Base-by-base conservation (phyloP, 1,140 invertebrate genomes). In the Drosophila dunni region DNA sequence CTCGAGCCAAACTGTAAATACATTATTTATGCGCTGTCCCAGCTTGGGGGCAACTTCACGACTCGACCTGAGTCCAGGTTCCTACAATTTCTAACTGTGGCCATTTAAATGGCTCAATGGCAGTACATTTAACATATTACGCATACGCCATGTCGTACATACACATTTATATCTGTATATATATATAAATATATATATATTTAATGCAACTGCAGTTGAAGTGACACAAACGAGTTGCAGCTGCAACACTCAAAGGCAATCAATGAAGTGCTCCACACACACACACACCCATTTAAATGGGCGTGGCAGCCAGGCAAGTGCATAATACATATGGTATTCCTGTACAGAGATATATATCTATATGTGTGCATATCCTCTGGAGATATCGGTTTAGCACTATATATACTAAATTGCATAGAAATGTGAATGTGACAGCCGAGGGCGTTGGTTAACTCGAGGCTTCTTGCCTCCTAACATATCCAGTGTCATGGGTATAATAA, bases 231-330 rank as follows among this genome's bases (percentile, higher is more conserved):
- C 51, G 76, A 63, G 51, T 50, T 62, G 56, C 62, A 76, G 50
- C 64, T 60, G 64, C 60, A 75, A 38, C 53, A 65, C 80, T 83
- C 75, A 75, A 81, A 67, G 74, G 81, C 82, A 78, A 84, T 86
- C 78, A 84, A 81, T 84, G 78, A 63, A 81, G 50, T 82, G 79
- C 15, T 54, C 57, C 45, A 42, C 38, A 7, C 44, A 15, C n/a
- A 15, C 42, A 45, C 3, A 45, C n/a, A 40, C 20, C 24, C 17
- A 20, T 20, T 20, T 2, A 0, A 38, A 50, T 46, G 70, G 60
- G 73, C 73, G 54, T 76, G 63, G 70, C 64, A 58, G 34, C 40
- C 66, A 65, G 48, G 62, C 62, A 71, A 48, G 57, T 57, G 62
- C 68, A 72, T 40, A 58, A 33, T 29, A 29, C 33, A 63, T 13